Evolutionary conservation across 2,797 vertebrate species (phyloP).

Genomic region (Forpus xanthops): DNA sequence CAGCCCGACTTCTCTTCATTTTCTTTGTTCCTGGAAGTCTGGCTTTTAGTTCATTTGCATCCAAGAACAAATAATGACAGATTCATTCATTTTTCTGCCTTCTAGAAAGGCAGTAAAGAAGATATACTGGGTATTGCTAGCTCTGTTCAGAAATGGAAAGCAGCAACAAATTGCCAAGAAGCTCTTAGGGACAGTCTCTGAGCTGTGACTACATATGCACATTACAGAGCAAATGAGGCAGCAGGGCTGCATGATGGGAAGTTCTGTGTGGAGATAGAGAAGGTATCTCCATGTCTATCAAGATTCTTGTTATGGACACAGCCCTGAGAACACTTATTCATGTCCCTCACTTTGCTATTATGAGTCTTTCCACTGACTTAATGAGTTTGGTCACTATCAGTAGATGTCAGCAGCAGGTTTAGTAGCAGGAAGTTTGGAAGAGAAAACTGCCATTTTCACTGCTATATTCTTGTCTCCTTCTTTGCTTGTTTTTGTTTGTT

Average conservation of each 20-base stretch:
- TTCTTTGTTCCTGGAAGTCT: neutral
- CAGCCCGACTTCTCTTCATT: neutral
- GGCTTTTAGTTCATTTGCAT: rapidly evolving
- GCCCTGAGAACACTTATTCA: neutral
- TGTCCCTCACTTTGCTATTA: neutral
- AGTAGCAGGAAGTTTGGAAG: neutral
- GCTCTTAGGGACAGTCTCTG: neutral
- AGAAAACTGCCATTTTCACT: neutral
- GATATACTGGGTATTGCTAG: neutral
- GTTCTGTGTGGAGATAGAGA: neutral
- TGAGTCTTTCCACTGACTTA: neutral
- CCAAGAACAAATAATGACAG: neutral
- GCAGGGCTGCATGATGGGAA: neutral
- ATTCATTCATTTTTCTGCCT: neutral
- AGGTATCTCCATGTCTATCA: neutral
- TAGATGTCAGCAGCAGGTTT: neutral
- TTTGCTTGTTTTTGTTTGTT: neutral
- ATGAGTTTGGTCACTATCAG: neutral
- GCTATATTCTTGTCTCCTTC: neutral
- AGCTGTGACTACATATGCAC: neutral
- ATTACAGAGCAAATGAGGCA: neutral
- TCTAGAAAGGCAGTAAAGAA: neutral
- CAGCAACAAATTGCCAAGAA: neutral
- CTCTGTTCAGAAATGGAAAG: neutral
- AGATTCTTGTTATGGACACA: neutral